Evolutionary conservation across 2,888 invertebrate genomes (phyloP), one percentile per base, ranked within the genome.

Genomic region (Creontiades dilutus): DNA sequence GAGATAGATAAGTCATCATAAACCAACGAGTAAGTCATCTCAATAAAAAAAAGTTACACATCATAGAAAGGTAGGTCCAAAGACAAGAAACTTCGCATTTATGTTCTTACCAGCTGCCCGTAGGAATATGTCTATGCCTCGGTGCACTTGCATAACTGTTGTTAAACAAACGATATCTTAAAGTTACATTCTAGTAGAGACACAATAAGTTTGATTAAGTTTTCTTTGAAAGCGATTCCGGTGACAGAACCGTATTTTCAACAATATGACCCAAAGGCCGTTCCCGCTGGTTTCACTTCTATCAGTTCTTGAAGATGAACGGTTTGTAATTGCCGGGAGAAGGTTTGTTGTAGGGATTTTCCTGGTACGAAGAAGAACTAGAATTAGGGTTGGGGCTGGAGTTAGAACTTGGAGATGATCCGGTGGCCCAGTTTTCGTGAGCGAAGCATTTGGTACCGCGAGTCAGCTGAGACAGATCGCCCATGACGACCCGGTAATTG

Each of bases 401-500:
- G 14, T 0, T 52, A 7, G 82, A n/a, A 23, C 82, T 82, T 52
- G 47, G 19, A 23, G 52, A 16, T 2, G 81, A 61, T 19, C n/a
- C 48, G 48, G 48, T 81, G 28, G 89, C 52, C 85, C 76, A 78
- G 19, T 68, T 75, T 16, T 90, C 75, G 48, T 57, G 19, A 52
- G 52, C 14, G 46, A 55, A 68, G 92, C 96, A 96, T 37, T 94
- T 94, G 0, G 95, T 95, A n/a, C 95, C 94, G 4, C 93, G 93
- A 37, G 95, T 92, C 80, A 96, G 92, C 57, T 94, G 94, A 0
- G 94, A 93, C 12, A 95, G 93, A 92, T 94, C 95, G 61, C 94
- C 96, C 0, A 95, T 96, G 91, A 95, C 95, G 90, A 97, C 95
- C 92, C 96, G 95, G 92, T 95, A 97, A 93, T 97, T 97, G 0